Conservation (phyloP, 2,113 vertebrate genomes). For the Donacobius atricapilla region DNA sequence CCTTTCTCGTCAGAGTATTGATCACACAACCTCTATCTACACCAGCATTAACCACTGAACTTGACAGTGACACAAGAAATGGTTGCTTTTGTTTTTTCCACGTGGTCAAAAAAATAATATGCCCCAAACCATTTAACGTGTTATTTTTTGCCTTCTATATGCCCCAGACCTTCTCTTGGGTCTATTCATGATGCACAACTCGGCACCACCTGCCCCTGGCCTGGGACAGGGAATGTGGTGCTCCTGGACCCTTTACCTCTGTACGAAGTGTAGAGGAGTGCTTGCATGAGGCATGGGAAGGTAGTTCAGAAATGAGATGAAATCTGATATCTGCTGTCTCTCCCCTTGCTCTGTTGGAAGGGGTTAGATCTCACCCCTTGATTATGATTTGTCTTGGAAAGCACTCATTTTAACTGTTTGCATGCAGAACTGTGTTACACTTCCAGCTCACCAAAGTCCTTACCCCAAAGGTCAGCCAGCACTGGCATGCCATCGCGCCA, state of each 20-base stretch:
- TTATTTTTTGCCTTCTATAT: neutral
- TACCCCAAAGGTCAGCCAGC: neutral
- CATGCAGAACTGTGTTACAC: neutral
- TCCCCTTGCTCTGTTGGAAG: neutral
- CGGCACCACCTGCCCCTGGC: neutral
- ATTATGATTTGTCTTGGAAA: neutral
- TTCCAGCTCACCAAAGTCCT: neutral
- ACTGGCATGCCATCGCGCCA: neutral
- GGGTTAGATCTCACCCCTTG: neutral
- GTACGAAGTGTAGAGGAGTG: neutral
- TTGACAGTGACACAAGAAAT: neutral
- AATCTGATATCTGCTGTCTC: neutral
- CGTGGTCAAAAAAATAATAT: neutral
- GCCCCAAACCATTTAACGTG: accelerated
- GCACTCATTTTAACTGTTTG: neutral
- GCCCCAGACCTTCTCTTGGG: neutral
- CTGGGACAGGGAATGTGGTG: accelerated
- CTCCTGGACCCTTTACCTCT: neutral
- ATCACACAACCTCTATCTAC: too few species aligned
- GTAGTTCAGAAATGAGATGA: neutral
- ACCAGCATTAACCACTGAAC: neutral
- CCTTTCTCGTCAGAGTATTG: neutral
- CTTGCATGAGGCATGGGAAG: neutral
- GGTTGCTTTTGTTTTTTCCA: neutral
- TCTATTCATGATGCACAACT: accelerated